Evolutionary conservation across 2,888 invertebrate genomes (phyloP).

Genomic region (Rotaria macrura): DNA sequence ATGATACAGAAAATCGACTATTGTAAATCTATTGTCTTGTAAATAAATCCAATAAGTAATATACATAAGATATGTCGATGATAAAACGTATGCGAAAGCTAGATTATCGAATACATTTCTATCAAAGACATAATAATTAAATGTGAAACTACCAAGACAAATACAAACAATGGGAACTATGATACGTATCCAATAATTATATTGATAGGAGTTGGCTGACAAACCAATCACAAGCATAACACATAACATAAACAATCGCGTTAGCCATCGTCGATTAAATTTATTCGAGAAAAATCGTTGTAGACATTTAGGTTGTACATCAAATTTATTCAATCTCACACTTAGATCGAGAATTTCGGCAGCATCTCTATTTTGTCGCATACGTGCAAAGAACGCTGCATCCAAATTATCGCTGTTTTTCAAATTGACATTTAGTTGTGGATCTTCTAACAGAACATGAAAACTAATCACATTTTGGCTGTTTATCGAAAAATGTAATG

Average conservation of each 20-base stretch:
- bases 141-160: not conserved
- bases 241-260: not conserved
- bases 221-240: not conserved
- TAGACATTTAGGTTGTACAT: not conserved
- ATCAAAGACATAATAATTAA: not conserved
- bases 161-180: not conserved
- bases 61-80: not conserved
- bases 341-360: not conserved
- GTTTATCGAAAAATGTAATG: constrained; percentile 1
- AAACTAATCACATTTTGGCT: not conserved
- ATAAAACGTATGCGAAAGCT: not conserved
- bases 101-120: not conserved
- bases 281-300: not conserved
- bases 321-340: not conserved
- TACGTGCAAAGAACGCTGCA: not conserved
- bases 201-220: not conserved
- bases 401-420: not conserved
- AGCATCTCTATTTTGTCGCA: not conserved
- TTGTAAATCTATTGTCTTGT: not conserved
- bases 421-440: not conserved
- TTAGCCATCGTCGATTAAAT: not conserved
- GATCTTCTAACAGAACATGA: not conserved
- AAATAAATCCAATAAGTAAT: not conserved
- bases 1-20: not conserved
- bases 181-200: not conserved